Percentiles rank a stretch among this genome's conserved stretches.
phyloP scores from a whole-genome alignment of 2,113 vertebrate species.

The Ictidomys tridecemlineatus region DNA sequence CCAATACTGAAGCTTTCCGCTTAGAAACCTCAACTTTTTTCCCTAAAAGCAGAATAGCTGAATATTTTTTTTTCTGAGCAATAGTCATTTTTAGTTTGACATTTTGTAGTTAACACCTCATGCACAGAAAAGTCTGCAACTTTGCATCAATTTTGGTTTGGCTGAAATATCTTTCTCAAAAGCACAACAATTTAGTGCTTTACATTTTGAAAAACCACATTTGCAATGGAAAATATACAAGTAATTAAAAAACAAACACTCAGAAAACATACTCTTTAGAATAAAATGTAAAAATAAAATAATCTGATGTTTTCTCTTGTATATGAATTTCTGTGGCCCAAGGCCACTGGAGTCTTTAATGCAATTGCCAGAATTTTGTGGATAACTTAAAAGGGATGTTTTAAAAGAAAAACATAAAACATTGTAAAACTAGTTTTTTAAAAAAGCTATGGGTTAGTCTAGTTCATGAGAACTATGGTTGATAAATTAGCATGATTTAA shows the following conservation, averaged over 20 bases:
- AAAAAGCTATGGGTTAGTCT: slow-evolving; percentile 8
- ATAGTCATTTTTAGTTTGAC: slow-evolving; percentile 27
- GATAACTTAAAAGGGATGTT: slow-evolving; percentile 44
- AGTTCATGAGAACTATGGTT: background rate
- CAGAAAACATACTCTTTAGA: slow-evolving; percentile 41
- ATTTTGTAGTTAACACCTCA: slow-evolving; percentile 62
- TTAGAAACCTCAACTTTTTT: slow-evolving; percentile 12
- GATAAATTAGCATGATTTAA: slow-evolving; percentile 9
- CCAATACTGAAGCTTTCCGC: background rate
- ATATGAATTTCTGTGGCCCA: slow-evolving; percentile 23
- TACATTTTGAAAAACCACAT: slow-evolving; percentile 57
- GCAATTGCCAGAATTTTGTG: slow-evolving; percentile 12
- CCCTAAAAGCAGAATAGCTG: background rate
- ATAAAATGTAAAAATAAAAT: slow-evolving; percentile 58
- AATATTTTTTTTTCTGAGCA: slow-evolving; percentile 1
- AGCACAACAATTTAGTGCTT: slow-evolving; percentile 53
- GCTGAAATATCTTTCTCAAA: slow-evolving; percentile 63
- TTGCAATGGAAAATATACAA: slow-evolving; percentile 64
- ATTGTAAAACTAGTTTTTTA: background rate
- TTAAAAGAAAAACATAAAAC: slow-evolving; percentile 64
- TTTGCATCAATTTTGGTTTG: slow-evolving; percentile 61
- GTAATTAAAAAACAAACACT: slow-evolving; percentile 65
- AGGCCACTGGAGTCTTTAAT: slow-evolving; percentile 6
- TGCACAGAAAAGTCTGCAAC: slow-evolving; percentile 46
- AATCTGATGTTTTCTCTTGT: slow-evolving; percentile 8